Evolutionary conservation across 2,113 vertebrate genomes (phyloP).

Genomic region (Pteronura brasiliensis): DNA sequence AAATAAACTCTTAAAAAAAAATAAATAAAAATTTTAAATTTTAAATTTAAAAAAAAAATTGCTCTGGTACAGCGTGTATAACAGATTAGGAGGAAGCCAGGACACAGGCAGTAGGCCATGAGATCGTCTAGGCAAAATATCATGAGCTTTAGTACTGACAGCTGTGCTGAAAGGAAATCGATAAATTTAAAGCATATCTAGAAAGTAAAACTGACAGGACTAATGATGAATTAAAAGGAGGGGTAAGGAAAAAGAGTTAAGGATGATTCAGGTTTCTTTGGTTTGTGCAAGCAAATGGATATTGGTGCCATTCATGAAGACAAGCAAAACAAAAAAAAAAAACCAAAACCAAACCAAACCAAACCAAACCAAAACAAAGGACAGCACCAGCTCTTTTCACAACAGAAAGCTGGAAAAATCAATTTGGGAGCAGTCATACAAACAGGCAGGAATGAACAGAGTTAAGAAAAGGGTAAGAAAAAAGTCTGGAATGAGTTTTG

Average conservation of each 20-base stretch:
- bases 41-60: not conserved
- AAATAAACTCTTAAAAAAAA: too few species aligned
- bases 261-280: not conserved
- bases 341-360: not conserved
- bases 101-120: not conserved
- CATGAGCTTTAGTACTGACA: not conserved
- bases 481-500: not conserved
- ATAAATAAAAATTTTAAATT: too few species aligned
- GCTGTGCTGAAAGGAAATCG: not conserved
- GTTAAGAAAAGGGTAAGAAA: not conserved
- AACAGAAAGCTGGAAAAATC: not conserved
- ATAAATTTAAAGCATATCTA: not conserved
- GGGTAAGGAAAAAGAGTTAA: not conserved
- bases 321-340: not conserved
- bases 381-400: not conserved
- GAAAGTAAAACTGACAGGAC: constrained; percentile 3
- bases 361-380: not conserved
- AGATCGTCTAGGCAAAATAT: not conserved
- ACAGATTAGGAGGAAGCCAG: not conserved
- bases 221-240: not conserved
- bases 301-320: not conserved
- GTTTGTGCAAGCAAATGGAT: not conserved
- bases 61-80: not conserved
- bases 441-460: not conserved
- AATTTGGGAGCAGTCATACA: not conserved